Evolutionary conservation across 1,140 invertebrate species (phyloP).

Genomic region (Gerris buenoi): DNA sequence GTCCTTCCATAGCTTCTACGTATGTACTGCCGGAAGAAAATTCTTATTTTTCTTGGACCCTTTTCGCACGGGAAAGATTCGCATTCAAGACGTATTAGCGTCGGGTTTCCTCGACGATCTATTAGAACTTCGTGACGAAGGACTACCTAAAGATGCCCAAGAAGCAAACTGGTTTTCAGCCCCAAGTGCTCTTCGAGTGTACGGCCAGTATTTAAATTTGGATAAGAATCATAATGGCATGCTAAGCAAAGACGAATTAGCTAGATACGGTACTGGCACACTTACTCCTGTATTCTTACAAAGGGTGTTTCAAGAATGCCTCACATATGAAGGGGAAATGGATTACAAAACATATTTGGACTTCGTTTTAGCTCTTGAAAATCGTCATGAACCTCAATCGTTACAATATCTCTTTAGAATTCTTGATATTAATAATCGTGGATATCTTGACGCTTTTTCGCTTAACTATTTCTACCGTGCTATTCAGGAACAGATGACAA

Average conservation of each 20-base stretch:
- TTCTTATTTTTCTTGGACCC: slow-evolving; percentile 93
- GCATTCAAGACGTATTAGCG: slow-evolving; percentile 12
- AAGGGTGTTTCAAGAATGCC: slow-evolving; percentile 84
- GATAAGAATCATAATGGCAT: slow-evolving; percentile 50
- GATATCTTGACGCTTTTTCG: slow-evolving; percentile 77
- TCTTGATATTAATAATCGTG: slow-evolving; percentile 74
- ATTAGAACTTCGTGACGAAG: slow-evolving; percentile 55
- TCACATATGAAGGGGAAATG: slow-evolving; percentile 93
- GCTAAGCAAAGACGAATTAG: slow-evolving; percentile 13
- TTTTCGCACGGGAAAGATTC: slow-evolving; percentile 66
- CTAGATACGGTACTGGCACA: slow-evolving; percentile 60
- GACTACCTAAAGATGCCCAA: slow-evolving; percentile 61
- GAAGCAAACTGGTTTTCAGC: slow-evolving; percentile 92
- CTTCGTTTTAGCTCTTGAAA: slow-evolving; percentile 84
- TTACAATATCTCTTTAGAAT: slow-evolving; percentile 85
- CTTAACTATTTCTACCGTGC: slow-evolving; percentile 89
- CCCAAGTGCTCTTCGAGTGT: slow-evolving; percentile 72
- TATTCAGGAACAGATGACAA: slow-evolving; percentile 76
- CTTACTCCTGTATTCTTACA: slow-evolving; percentile 84
- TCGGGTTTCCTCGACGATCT: slow-evolving; percentile 14
- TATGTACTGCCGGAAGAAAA: slow-evolving; percentile 86
- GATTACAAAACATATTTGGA: slow-evolving; percentile 96
- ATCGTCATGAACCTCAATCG: slow-evolving; percentile 77
- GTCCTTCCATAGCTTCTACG: slow-evolving; percentile 90
- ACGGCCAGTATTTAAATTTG: slow-evolving; percentile 83